Evolutionary conservation across 2,797 vertebrate genomes (phyloP), one percentile per base, ranked within the genome.

Genomic region (Sebastiscus tertius): DNA sequence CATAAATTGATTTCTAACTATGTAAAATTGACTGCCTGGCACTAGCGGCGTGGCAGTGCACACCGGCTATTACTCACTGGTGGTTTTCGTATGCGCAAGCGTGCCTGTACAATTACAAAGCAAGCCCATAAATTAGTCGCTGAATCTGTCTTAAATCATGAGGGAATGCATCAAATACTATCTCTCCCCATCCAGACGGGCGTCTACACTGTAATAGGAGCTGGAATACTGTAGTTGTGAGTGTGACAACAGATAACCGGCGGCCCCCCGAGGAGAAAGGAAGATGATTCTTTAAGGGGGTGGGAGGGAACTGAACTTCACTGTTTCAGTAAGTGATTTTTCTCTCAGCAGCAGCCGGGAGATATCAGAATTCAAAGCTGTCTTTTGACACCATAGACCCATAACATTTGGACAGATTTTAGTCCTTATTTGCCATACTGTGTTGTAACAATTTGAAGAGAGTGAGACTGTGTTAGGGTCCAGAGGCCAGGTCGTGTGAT

Each of bases 91-190:
- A 93, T 89, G 90, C 81, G 49, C 72, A 66, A 75, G 66, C 67
- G 75, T 87, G 84, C 83, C 77, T 54, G 55, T 81, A 80, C 87
- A 91, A 88, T 93, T 93, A 93, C 84, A 92, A 88, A 90, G 84
- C 77, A 83, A 82, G 80, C 79, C 71, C 76, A 93, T 92, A 89
- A 93, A 94, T 93, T 87, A 89, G 85, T 80, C 14, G 5, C 71
- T 59, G 86, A 88, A 91, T 91, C 79, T 77, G 87, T 89, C 88
- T 91, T 92, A 92, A 91, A 91, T 92, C 88, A 91, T 77, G 64
- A 83, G 84, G 82, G 29, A 92, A 91, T 82, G 84, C 77, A 85
- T 93, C 67, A 88, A 84, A 88, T 88, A 79, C 59, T 84, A 75
- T 88, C 82, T 81, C 70, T 82, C 70, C 69, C 75, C 61, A 73